A percentile compares a stretch with the other conserved stretches of the same genome.
phyloP scores from a whole-genome alignment of 2,797 vertebrate species.

The Mormyrus hasselquistii region DNA sequence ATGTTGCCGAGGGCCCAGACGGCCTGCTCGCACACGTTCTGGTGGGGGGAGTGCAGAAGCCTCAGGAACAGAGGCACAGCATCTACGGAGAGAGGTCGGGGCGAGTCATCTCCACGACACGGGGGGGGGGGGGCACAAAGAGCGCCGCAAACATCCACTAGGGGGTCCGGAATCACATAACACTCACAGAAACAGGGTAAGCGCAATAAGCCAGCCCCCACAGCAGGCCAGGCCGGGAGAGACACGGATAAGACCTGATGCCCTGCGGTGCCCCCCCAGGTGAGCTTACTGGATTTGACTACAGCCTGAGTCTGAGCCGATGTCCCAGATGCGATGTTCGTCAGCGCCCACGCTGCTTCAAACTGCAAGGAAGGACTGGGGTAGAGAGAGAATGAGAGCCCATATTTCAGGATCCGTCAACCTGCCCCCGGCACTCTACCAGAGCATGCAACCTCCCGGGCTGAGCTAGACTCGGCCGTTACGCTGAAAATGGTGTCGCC shows the following conservation, averaged over 20 bases:
- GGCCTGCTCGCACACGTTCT: slow-evolving; percentile 98
- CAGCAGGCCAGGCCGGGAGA: neutral
- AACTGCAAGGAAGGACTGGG: slow-evolving; percentile 94
- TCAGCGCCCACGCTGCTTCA: slow-evolving; percentile 98
- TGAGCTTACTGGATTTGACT: slow-evolving; percentile 95
- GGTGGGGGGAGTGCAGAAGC: slow-evolving; percentile 91
- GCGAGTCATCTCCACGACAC: neutral
- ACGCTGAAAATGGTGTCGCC: neutral
- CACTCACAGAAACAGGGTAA: neutral
- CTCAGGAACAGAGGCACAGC: slow-evolving; percentile 95
- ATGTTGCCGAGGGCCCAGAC: slow-evolving; percentile 99
- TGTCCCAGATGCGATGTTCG: slow-evolving; percentile 98
- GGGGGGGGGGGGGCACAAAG: neutral
- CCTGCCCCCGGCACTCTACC: neutral
- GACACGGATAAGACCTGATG: neutral
- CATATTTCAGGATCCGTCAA: neutral
- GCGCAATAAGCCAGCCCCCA: neutral
- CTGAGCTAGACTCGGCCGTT: neutral
- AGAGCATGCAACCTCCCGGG: neutral
- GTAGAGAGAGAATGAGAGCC: neutral
- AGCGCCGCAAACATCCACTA: neutral
- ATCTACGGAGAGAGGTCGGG: slow-evolving; percentile 54
- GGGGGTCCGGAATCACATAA: neutral
- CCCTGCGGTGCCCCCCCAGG: neutral
- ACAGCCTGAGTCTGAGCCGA: slow-evolving; percentile 98